phyloP scores from a whole-genome alignment of 2,113 vertebrate genomes.

The Loxodonta africana region DNA sequence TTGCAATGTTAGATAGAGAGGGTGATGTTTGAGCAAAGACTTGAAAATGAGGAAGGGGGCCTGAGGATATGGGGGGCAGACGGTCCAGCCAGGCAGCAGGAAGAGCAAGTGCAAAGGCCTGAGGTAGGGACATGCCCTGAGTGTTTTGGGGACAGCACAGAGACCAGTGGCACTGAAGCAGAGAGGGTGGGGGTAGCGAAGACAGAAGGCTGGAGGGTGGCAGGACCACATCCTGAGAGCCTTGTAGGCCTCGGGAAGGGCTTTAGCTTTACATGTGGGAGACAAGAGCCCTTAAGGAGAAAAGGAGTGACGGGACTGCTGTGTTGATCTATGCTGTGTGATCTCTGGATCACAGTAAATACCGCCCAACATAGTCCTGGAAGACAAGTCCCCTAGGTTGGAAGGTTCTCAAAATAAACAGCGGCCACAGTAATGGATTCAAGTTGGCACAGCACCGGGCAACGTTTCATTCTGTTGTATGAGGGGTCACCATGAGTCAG shows the following conservation, averaged over 20 bases:
- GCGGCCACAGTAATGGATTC: background rate
- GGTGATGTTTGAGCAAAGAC: background rate
- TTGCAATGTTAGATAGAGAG: background rate
- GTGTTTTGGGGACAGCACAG: background rate
- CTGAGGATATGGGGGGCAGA: background rate
- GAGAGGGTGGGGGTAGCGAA: background rate
- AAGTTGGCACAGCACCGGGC: background rate
- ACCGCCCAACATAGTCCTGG: background rate
- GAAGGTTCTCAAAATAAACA: background rate
- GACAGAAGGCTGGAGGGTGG: background rate
- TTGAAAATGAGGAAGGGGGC: background rate
- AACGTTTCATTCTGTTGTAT: background rate
- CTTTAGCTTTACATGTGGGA: background rate
- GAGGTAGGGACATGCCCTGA: background rate
- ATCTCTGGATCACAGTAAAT: background rate
- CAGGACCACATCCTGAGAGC: background rate
- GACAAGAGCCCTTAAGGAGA: background rate
- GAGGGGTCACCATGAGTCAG: background rate
- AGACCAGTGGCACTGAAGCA: background rate
- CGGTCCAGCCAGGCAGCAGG: background rate
- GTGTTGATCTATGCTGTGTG: too few relatives aligned
- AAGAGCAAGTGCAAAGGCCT: background rate
- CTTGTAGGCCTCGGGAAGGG: background rate
- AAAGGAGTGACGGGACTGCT: background rate
- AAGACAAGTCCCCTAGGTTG: background rate